Base-by-base conservation (phyloP, 2,113 vertebrate genomes). In the Ornithorhynchus anatinus region DNA sequence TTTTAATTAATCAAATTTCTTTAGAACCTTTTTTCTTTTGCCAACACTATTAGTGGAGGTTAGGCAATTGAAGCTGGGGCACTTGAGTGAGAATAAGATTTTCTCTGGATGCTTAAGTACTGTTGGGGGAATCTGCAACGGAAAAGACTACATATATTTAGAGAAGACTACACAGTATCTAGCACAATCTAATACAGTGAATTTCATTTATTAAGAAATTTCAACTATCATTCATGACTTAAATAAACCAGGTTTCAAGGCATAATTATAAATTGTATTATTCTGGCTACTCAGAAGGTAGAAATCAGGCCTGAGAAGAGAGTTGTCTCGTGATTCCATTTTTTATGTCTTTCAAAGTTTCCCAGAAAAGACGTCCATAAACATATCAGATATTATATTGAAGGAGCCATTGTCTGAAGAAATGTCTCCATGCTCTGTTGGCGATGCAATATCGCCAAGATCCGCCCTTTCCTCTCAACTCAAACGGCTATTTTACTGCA, bases 221-320 rank as follows among this genome's bases (percentile, higher is more conserved):
- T 0, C 1, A 58, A 12, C 40, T 2, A 0, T 56, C 52, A 27
- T 59, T 70, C 22, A 25, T 79, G 38, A 67, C 53, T 39, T 32
- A 63, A 54, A 39, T 8, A 27, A 1, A 1, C 31, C 13, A 39
- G 27, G 31, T 51, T 63, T 48, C 31, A n/a, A 16, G 51, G 25
- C 32, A 43, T 48, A 77, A 69, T 60, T 80, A 39, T 5, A 65
- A 53, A 31, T 36, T 66, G 51, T 38, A 11, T 67, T 67, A 71
- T 51, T 53, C 5, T 9, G 43, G 32, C 40, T 44, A 62, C 40
- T 33, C 12, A 25, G 22, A 74, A 70, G 45, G 22, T 40, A 42
- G 25, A 35, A 3, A 0, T 71, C 50, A 68, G 50, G 35, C 29
- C 37, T 48, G 9, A 73, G 62, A 59, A 77, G 58, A 62, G 0